Conservation (phyloP, 2,888 invertebrate genomes). For the Rhimphoctona megacephalus region DNA sequence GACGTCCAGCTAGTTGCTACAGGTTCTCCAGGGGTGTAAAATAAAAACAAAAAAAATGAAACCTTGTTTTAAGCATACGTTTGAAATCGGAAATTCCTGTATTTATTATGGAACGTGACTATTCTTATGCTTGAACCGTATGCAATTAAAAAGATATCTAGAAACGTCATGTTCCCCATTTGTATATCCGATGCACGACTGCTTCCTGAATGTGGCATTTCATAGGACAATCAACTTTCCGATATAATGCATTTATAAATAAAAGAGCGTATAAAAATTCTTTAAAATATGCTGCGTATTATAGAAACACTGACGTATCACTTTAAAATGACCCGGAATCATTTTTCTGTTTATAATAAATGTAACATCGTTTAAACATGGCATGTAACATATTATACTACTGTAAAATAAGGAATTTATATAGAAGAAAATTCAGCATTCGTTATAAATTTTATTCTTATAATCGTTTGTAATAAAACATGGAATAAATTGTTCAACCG, state of each 20-base stretch:
- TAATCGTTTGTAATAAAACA: too few relatives aligned
- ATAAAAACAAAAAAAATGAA: neutral
- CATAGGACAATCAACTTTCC: neutral
- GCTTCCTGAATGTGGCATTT: neutral
- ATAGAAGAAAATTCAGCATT: too few relatives aligned
- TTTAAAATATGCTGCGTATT: neutral
- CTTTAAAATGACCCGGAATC: too few relatives aligned
- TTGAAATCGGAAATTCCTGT: neutral
- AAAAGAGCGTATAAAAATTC: neutral
- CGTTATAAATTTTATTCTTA: too few relatives aligned
- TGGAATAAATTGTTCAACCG: too few relatives aligned
- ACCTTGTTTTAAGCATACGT: neutral
- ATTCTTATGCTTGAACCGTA: neutral
- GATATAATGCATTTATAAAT: neutral
- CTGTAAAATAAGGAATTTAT: too few relatives aligned
- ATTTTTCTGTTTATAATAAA: too few relatives aligned
- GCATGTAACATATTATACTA: too few relatives aligned
- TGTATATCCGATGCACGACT: neutral
- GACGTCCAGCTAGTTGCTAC: conserved; percentile 67
- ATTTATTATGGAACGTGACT: neutral
- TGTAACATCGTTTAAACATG: too few relatives aligned
- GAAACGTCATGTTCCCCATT: neutral
- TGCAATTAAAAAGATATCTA: neutral
- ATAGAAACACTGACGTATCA: too few relatives aligned
- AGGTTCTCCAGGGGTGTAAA: neutral